phyloP scores from a whole-genome alignment of 2,888 invertebrate species.

The Agonopterix alstromeriana region DNA sequence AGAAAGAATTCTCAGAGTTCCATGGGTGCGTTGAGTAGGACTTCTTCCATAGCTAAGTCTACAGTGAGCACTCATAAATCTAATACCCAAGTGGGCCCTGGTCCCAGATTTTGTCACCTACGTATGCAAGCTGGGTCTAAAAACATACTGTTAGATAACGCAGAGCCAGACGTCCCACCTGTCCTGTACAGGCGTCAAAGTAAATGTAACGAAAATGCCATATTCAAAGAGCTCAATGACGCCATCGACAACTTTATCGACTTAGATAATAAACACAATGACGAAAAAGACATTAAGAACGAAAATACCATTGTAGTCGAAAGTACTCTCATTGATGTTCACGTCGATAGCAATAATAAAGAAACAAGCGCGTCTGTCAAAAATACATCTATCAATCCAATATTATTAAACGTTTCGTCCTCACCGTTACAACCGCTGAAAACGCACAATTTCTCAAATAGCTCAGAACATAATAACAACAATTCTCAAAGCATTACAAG shows the following conservation, averaged over 20 bases:
- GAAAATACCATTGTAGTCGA: slow-evolving; percentile 55
- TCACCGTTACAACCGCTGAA: slow-evolving; percentile 67
- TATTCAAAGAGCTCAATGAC: slow-evolving; percentile 63
- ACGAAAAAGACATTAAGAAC: slow-evolving; percentile 38
- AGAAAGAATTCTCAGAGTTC: slow-evolving; percentile 65
- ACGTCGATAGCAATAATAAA: slow-evolving; percentile 60
- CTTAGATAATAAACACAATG: slow-evolving; percentile 43
- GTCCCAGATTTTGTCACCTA: slow-evolving; percentile 86
- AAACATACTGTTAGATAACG: slow-evolving; percentile 87
- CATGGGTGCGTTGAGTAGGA: slow-evolving; percentile 63
- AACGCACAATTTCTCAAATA: slow-evolving; percentile 62
- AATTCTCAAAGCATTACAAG: slow-evolving; percentile 52
- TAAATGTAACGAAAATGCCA: slow-evolving; percentile 62
- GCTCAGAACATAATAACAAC: slow-evolving; percentile 60
- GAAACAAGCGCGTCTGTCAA: slow-evolving; percentile 42
- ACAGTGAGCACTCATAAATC: slow-evolving; percentile 71
- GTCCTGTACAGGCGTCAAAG: slow-evolving; percentile 82
- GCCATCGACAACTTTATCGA: slow-evolving; percentile 58
- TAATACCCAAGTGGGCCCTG: slow-evolving; percentile 71
- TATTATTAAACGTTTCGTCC: slow-evolving; percentile 63
- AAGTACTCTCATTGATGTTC: slow-evolving; percentile 65
- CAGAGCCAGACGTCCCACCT: slow-evolving; percentile 83
- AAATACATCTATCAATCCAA: slow-evolving; percentile 54
- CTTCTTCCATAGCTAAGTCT: slow-evolving; percentile 67
- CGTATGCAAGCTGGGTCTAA: slow-evolving; percentile 86